Evolutionary conservation across 1,140 invertebrate species (phyloP).

Genomic region (Muscidifurax raptorellus): DNA sequence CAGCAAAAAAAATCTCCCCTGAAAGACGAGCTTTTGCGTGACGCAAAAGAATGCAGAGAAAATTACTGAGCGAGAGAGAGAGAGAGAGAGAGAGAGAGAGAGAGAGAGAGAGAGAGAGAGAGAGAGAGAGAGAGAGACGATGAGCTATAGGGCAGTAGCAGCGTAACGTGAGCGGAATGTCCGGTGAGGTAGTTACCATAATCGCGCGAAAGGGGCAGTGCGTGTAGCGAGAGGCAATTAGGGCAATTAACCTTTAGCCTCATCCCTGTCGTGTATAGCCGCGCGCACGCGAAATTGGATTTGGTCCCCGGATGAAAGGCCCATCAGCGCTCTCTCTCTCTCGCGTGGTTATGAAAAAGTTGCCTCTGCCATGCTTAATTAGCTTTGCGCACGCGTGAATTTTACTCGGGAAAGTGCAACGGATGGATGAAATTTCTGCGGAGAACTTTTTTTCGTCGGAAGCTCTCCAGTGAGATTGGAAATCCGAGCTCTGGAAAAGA

Average conservation of each 20-base stretch:
- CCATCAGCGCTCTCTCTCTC: conserved; percentile 52
- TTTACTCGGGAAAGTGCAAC: not conserved
- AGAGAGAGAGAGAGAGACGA: not conserved
- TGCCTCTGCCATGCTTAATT: conserved; percentile 53
- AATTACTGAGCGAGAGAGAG: conserved; percentile 10
- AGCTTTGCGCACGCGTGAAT: conserved; percentile 8
- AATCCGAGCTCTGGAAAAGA: not conserved
- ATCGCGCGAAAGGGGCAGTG: conserved; percentile 25
- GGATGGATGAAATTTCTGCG: not conserved
- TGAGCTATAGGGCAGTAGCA: not conserved
- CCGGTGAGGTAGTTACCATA: conserved; percentile 34
- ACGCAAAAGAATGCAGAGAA: not conserved
- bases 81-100: not conserved
- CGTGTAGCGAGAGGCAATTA: conserved; percentile 44
- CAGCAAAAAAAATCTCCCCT: not conserved
- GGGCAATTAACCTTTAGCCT: conserved; percentile 49
- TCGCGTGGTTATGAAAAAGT: conserved; percentile 59
- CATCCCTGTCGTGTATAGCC: not conserved
- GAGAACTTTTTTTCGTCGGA: not conserved
- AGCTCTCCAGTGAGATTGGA: not conserved
- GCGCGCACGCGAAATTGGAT: conserved; percentile 61
- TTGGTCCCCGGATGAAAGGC: conserved; percentile 55
- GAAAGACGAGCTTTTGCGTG: conserved; percentile 7
- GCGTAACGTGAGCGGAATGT: conserved; percentile 47
- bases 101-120: not conserved